Evolutionary conservation across 2,113 vertebrate species (phyloP).

Genomic region (Sminthopsis crassicaudata): DNA sequence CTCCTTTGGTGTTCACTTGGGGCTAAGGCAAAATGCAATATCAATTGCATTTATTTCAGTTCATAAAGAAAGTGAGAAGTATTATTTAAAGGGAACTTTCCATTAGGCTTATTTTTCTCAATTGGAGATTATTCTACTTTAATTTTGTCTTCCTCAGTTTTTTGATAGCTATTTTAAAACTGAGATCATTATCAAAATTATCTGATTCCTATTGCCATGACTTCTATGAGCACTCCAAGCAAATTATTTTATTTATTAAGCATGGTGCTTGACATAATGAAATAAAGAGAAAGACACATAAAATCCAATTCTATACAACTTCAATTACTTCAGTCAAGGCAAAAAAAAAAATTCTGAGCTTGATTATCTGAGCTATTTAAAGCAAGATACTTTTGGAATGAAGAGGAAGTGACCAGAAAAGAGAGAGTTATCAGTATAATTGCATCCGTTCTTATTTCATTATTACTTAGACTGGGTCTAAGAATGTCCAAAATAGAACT

Average conservation of each 20-base stretch:
- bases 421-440: background rate
- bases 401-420: too few relatives aligned
- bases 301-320: background rate
- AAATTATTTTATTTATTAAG: conserved; percentile 38
- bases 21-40: background rate
- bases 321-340: background rate
- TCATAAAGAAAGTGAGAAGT: conserved; percentile 11
- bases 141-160: background rate
- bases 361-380: background rate
- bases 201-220: conserved; percentile 22
- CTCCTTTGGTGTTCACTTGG: background rate
- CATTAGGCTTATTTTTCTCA: conserved; percentile 24
- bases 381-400: background rate
- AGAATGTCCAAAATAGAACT: background rate
- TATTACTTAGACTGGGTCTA: background rate
- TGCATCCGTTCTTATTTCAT: background rate
- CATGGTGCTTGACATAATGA: background rate
- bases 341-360: background rate
- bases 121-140: conserved; percentile 41
- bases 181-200: background rate
- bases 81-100: conserved; percentile 36
- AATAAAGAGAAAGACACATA: conserved; percentile 35
- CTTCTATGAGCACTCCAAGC: conserved; percentile 12
- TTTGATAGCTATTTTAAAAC: background rate
- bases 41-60: conserved; percentile 4